phyloP scores from a whole-genome alignment of 37 sponge, comb jelly and placozoan genomes.

The Dysidea cf. avara region DNA sequence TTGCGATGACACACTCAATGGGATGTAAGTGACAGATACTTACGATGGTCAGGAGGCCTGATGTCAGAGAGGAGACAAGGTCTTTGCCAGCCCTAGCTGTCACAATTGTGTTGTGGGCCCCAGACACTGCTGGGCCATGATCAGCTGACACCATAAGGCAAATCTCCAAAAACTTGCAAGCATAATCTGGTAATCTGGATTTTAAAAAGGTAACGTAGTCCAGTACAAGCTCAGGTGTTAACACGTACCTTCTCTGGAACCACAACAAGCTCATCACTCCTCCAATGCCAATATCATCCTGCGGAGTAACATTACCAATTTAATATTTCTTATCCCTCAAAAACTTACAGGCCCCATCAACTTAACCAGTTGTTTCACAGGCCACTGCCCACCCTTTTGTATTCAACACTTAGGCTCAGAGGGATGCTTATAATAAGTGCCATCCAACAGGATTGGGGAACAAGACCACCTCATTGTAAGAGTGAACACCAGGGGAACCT shows the following conservation, averaged over 20 bases:
- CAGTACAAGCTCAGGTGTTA: too few species aligned
- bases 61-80: conserved; percentile 90
- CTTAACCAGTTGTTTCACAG: too few species aligned
- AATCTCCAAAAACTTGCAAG: conserved; percentile 95
- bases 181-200: conserved; percentile 82
- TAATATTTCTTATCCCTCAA: too few species aligned
- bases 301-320: too few species aligned
- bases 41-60: conserved; percentile 93
- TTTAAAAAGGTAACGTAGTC: too few species aligned
- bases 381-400: too few species aligned
- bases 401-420: too few species aligned
- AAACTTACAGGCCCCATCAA: too few species aligned
- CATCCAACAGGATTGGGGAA: too few species aligned
- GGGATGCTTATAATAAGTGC: too few species aligned
- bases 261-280: conserved; percentile 94
- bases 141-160: conserved; percentile 97
- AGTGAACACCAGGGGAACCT: too few species aligned
- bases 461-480: too few species aligned
- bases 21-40: background rate
- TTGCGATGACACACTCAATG: background rate
- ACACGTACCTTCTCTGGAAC: conserved; percentile 90
- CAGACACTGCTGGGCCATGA: conserved; percentile 98
- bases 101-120: conserved; percentile 98
- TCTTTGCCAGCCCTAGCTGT: conserved; percentile 95
- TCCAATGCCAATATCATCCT: conserved; percentile 92